phyloP scores from a whole-genome alignment of 2,888 invertebrate species.

The Drosophila ochracea region DNA sequence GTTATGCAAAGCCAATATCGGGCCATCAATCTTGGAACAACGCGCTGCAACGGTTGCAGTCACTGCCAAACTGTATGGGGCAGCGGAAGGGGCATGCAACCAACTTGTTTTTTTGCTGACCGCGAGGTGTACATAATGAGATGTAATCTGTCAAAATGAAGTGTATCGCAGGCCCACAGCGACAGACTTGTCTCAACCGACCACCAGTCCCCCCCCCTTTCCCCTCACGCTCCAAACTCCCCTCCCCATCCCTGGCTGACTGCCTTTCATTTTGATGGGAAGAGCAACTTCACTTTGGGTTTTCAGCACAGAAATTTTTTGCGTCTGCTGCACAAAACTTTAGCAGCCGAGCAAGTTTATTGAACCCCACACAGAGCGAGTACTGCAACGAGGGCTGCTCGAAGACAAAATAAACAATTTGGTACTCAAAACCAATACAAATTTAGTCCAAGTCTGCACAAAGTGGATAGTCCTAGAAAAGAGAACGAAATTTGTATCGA shows the following conservation, averaged over 20 bases:
- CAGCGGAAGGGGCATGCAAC: slow-evolving; percentile 41
- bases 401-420: neutral
- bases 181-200: slow-evolving; percentile 21
- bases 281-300: slow-evolving; percentile 37
- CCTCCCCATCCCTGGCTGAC: neutral
- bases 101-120: slow-evolving; percentile 63
- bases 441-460: neutral
- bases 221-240: neutral
- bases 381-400: slow-evolving; percentile 26
- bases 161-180: slow-evolving; percentile 71
- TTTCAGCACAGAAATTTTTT: slow-evolving; percentile 33
- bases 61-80: slow-evolving; percentile 51
- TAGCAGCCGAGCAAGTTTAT: slow-evolving; percentile 62
- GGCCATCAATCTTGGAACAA: slow-evolving; percentile 68
- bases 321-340: slow-evolving; percentile 48
- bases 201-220: neutral
- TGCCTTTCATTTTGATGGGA: slow-evolving; percentile 31
- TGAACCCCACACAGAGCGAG: slow-evolving; percentile 58
- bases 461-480: neutral
- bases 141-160: slow-evolving; percentile 84
- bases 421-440: neutral
- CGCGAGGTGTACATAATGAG: slow-evolving; percentile 83
- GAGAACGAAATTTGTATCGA: neutral
- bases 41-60: slow-evolving; percentile 41
- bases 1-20: slow-evolving; percentile 73